phyloP scores from a whole-genome alignment of 2,888 invertebrate genomes.

The Trichogramma evanescens region DNA sequence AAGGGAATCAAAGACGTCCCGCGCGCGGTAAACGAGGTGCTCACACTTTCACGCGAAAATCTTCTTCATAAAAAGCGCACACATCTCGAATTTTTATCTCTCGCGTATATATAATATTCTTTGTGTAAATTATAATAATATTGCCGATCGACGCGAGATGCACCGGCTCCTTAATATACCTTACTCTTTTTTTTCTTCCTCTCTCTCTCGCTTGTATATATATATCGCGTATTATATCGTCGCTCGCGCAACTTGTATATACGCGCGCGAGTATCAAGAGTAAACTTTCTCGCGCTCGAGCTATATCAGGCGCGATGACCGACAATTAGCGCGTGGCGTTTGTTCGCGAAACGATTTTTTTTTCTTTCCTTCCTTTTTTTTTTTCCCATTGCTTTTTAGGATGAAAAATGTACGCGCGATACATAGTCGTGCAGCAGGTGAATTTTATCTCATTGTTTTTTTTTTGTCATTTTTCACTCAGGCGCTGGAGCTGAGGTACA shows the following conservation, averaged over 20 bases:
- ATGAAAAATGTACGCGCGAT: too few species aligned
- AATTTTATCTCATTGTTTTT: neutral
- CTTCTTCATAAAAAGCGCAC: too few species aligned
- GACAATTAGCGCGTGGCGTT: conserved; percentile 38
- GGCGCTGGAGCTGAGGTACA: conserved; percentile 40
- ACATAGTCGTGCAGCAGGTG: too few species aligned
- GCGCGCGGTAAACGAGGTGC: too few species aligned
- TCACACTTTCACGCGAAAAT: too few species aligned
- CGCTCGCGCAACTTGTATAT: conserved; percentile 8
- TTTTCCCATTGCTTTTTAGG: too few species aligned
- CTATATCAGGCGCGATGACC: conserved; percentile 25
- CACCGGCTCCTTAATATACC: neutral
- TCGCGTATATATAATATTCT: too few species aligned
- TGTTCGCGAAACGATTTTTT: conserved; percentile 9
- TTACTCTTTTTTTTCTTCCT: neutral
- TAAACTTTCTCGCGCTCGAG: conserved; percentile 27
- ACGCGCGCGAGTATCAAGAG: conserved; percentile 7
- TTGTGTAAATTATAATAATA: too few species aligned
- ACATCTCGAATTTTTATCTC: too few species aligned
- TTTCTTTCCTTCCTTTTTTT: neutral
- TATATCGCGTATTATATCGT: conserved; percentile 19
- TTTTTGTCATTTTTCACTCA: conserved; percentile 21
- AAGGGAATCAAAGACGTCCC: too few species aligned
- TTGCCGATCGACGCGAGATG: too few species aligned
- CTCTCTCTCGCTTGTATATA: conserved; percentile 11